phyloP scores from a whole-genome alignment of 2,888 invertebrate species.

The Theretra japonica region DNA sequence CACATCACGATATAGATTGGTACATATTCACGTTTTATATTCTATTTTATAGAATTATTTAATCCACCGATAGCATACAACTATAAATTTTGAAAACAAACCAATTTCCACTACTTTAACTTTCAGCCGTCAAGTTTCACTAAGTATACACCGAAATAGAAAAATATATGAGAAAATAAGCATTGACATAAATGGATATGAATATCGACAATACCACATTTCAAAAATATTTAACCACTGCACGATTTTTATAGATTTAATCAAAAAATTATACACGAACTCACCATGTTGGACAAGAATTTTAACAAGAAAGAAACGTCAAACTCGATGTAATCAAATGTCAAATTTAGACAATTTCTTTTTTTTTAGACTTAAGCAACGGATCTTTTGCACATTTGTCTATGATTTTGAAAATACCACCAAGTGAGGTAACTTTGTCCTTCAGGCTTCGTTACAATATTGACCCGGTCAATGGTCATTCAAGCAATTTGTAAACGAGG shows the following conservation, averaged over 20 bases:
- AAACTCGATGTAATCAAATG: constrained; percentile 34
- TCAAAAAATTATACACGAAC: constrained; percentile 50
- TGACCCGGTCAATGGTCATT: no score
- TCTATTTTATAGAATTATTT: background rate
- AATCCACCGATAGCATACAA: background rate
- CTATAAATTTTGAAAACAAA: background rate
- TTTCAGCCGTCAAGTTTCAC: constrained; percentile 4
- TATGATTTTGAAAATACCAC: background rate
- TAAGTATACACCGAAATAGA: background rate
- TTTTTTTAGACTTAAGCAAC: background rate
- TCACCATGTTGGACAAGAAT: constrained; percentile 79
- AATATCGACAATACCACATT: background rate
- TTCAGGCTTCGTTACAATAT: no score
- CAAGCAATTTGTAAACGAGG: no score
- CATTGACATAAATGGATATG: background rate
- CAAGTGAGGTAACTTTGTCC: no score
- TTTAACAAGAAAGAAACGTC: constrained; percentile 68
- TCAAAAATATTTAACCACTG: constrained; percentile 32
- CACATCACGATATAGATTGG: background rate
- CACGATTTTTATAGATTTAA: constrained; percentile 67
- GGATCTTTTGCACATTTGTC: background rate
- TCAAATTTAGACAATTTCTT: background rate
- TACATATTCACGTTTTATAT: background rate
- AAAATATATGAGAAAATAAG: background rate
- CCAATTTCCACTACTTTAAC: background rate